Percentiles rank a stretch among this genome's conserved stretches.
phyloP scores from a whole-genome alignment of 2,888 invertebrate species.

The Gandaritis pyraliata region DNA sequence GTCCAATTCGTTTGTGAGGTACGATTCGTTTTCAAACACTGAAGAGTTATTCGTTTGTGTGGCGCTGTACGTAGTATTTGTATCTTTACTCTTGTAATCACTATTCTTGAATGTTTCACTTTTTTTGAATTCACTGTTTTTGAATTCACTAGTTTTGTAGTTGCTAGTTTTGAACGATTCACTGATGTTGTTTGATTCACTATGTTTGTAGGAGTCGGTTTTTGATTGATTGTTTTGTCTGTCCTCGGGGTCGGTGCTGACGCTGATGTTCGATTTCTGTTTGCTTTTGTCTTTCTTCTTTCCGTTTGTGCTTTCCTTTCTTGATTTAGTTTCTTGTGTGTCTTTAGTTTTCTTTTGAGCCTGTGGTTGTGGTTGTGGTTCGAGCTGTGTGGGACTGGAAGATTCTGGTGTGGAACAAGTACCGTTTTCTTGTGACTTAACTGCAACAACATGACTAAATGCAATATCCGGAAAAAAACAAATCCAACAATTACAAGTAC shows the following conservation, averaged over 20 bases:
- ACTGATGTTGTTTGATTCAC: constrained; percentile 31
- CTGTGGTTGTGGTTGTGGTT: constrained; percentile 60
- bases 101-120: constrained; percentile 28
- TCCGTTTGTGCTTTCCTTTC: constrained; percentile 79
- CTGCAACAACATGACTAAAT: constrained; percentile 53
- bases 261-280: constrained; percentile 73
- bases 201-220: constrained; percentile 33
- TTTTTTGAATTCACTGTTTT: constrained; percentile 30
- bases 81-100: constrained; percentile 37
- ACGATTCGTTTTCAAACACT: constrained; percentile 71
- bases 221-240: constrained; percentile 38
- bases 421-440: constrained; percentile 81
- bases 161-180: constrained; percentile 37
- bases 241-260: constrained; percentile 64
- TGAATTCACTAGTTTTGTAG: constrained; percentile 28
- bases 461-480: neutral
- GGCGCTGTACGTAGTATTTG: constrained; percentile 29
- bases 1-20: constrained; percentile 73
- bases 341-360: constrained; percentile 80
- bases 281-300: constrained; percentile 82
- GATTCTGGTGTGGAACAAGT: constrained; percentile 80
- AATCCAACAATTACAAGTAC: neutral
- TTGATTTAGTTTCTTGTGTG: constrained; percentile 70
- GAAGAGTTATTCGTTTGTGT: constrained; percentile 54
- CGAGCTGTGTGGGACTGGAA: constrained; percentile 74